Conservation (phyloP, 2,113 vertebrate genomes). For the Tachysurus fulvidraco region DNA sequence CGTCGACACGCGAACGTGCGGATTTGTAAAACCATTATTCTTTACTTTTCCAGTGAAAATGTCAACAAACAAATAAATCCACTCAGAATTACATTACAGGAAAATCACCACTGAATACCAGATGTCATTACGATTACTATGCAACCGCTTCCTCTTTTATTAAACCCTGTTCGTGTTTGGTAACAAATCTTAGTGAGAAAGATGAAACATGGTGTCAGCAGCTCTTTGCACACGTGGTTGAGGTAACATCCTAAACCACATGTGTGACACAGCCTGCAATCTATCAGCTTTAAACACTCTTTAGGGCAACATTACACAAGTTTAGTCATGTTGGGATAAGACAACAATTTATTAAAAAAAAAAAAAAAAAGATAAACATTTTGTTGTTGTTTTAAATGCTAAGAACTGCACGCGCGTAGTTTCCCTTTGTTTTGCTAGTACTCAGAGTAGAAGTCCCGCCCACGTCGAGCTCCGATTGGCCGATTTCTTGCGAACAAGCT, state of each 20-base stretch:
- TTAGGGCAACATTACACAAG: background rate
- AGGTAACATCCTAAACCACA: background rate
- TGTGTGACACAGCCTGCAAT: background rate
- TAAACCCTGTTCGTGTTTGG: background rate
- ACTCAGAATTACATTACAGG: background rate
- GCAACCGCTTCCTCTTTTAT: background rate
- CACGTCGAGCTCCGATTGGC: slow-evolving; percentile 54
- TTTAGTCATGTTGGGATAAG: background rate
- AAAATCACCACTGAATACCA: background rate
- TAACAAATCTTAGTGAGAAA: background rate
- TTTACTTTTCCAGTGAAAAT: background rate
- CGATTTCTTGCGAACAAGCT: slow-evolving; percentile 45
- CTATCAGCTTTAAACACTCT: background rate
- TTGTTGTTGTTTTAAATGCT: background rate
- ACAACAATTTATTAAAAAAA: background rate
- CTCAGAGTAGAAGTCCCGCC: slow-evolving; percentile 57
- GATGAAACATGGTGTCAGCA: background rate
- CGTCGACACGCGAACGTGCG: background rate
- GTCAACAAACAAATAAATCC: background rate
- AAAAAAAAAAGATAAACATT: background rate
- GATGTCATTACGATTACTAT: background rate
- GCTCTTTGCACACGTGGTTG: slow-evolving; percentile 10
- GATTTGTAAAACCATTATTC: background rate
- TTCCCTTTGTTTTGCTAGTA: slow-evolving; percentile 38
- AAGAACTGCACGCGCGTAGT: background rate